Percentiles rank a stretch among this genome's conserved stretches.
Conservation (phyloP, 2,797 vertebrate genomes). For the Perdix hodgsoniae region DNA sequence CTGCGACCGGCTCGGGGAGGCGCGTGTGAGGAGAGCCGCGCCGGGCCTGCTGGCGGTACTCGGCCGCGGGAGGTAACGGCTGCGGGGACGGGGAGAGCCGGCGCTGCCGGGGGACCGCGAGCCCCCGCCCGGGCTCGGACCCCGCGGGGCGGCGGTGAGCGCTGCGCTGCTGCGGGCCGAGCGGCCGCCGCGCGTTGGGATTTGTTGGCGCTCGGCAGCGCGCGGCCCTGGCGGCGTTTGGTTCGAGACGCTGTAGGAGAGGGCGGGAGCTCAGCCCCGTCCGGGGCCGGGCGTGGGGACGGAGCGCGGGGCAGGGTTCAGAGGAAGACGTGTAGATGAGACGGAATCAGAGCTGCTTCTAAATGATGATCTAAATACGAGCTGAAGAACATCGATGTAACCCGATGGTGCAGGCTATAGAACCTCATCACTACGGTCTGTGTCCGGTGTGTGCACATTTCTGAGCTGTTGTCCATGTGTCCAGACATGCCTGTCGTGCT, state of each 20-base stretch:
- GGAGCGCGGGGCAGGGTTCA: not conserved
- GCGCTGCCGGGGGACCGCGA: not conserved
- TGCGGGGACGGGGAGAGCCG: not conserved
- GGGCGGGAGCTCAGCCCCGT: no score
- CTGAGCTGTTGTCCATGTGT: not conserved
- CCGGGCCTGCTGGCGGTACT: not conserved
- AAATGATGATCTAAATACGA: not conserved
- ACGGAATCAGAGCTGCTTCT: not conserved
- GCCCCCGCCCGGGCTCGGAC: not conserved
- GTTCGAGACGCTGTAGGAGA: no score
- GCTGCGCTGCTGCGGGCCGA: not conserved
- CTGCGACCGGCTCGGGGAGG: conserved; percentile 50
- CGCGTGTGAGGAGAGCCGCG: conserved; percentile 20
- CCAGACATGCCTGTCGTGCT: not conserved
- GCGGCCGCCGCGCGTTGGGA: no score
- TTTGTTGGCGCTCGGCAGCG: no score
- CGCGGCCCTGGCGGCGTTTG: no score
- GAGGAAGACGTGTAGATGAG: not conserved
- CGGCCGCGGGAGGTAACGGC: conserved; percentile 38
- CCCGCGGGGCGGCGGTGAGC: no score
- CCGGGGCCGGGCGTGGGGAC: no score
- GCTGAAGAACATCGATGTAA: not conserved
- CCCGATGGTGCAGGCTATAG: not conserved
- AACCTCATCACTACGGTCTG: not conserved
- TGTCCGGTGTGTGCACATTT: not conserved